Evolutionary conservation across 2,113 vertebrate genomes (phyloP).

Genomic region (Antennarius striatus): DNA sequence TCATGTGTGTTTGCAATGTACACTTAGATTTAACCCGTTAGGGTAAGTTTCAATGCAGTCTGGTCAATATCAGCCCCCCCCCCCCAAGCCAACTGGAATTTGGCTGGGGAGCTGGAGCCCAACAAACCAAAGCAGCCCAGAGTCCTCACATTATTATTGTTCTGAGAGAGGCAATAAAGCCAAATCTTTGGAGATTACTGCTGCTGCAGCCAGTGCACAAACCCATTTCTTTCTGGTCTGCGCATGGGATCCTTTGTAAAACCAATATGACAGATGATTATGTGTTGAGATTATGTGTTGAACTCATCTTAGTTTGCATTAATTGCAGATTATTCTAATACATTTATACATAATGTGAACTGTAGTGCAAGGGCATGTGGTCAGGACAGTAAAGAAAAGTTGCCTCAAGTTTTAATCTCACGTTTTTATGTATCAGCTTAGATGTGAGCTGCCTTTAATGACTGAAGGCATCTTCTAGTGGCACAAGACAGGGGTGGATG

Average conservation of each 20-base stretch:
- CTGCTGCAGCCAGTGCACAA: slow-evolving; percentile 61
- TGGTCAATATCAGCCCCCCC: slow-evolving; percentile 69
- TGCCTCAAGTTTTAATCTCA: slow-evolving; percentile 52
- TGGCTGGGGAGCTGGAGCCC: slow-evolving; percentile 66
- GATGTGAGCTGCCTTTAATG: slow-evolving; percentile 17
- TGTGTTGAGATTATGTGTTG: slow-evolving; percentile 45
- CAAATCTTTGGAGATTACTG: slow-evolving; percentile 74
- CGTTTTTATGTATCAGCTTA: slow-evolving; percentile 42
- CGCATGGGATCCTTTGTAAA: slow-evolving; percentile 55
- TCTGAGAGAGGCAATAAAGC: slow-evolving; percentile 79
- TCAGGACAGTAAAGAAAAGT: slow-evolving; percentile 26
- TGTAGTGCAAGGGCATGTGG: slow-evolving; percentile 30
- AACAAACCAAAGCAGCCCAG: slow-evolving; percentile 70
- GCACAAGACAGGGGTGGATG: slow-evolving; percentile 50
- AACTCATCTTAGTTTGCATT: slow-evolving; percentile 53
- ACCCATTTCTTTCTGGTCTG: slow-evolving; percentile 61
- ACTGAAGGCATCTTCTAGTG: slow-evolving; percentile 42
- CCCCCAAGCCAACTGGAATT: slow-evolving; percentile 67
- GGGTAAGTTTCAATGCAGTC: slow-evolving; percentile 67
- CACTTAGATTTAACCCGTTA: slow-evolving; percentile 72
- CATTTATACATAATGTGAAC: slow-evolving; percentile 37
- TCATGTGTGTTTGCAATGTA: slow-evolving; percentile 35
- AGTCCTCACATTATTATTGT: slow-evolving; percentile 78
- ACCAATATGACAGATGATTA: slow-evolving; percentile 68
- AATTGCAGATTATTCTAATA: slow-evolving; percentile 53